Percentiles rank a stretch among this genome's conserved stretches.
Evolutionary conservation across 2,113 vertebrate species (phyloP).

Genomic region (Panthera tigris): DNA sequence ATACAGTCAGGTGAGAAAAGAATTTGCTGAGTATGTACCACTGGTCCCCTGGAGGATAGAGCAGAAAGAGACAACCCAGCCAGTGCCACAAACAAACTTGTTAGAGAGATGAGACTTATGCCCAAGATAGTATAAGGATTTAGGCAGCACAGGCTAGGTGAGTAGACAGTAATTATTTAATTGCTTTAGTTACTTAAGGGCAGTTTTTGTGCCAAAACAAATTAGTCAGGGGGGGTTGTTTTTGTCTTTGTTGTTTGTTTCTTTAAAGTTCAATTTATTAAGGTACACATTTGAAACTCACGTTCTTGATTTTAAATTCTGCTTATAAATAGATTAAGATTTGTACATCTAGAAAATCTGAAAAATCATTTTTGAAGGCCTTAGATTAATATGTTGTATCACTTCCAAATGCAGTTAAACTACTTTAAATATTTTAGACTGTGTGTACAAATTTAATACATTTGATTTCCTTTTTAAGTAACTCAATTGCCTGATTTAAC

Average conservation of each 20-base stretch:
- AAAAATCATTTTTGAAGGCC: not conserved
- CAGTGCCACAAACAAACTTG: not conserved
- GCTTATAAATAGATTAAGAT: not conserved
- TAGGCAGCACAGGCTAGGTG: not conserved
- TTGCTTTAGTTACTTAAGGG: not conserved
- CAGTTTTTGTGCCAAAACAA: not conserved
- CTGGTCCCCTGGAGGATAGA: not conserved
- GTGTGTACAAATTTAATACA: not conserved
- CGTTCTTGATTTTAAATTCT: not conserved
- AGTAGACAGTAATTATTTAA: not conserved
- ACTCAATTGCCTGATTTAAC: not conserved
- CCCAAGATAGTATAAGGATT: not conserved
- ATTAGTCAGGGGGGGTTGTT: not conserved
- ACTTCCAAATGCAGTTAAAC: not conserved
- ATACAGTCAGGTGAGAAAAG: not conserved
- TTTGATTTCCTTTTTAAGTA: not conserved
- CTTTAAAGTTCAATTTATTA: not conserved
- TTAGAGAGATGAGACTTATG: not conserved
- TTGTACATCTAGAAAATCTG: not conserved
- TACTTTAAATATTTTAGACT: not conserved
- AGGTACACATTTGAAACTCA: not conserved
- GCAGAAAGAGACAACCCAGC: not conserved
- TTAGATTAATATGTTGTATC: not conserved
- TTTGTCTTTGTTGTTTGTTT: not conserved
- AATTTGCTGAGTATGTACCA: not conserved